Evolutionary conservation across 2,113 vertebrate species (phyloP), one percentile per base, ranked within the genome.

Genomic region (Anser brachyrhynchus): DNA sequence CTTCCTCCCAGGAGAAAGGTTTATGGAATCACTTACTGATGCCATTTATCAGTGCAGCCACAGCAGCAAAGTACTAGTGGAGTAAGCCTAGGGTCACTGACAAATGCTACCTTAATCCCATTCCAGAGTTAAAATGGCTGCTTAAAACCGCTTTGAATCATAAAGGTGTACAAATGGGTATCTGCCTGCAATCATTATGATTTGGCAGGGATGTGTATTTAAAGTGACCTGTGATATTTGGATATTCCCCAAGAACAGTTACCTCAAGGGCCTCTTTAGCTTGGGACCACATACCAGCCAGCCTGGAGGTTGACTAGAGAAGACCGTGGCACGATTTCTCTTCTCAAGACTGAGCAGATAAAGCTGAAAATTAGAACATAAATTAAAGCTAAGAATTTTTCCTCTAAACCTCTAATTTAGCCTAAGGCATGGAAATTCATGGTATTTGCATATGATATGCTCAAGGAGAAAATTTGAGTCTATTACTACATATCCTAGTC

Each of bases 371-470:
- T 7, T 17, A 57, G 19, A n/a, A 51, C 18, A 61, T 16, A 49
- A 66, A 69, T 74, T 59, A 87, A 92, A 80, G 54, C 11, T 46
- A 88, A 55, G 25, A 57, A 3, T 58, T 77, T 94, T 65, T 58
- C 33, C 55, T 79, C 55, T 82, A 86, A 91, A 77, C 18, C 10
- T 83, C 66, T 54, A 35, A 75, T 57, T 65, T 95, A 73, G 33
- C 46, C 87, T 61, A 67, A 80, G 71, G 52, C 57, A 84, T 76
- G 72, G 69, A 93, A 95, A 94, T 84, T 49, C 2, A 28, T 44
- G 9, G 25, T 58, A 90, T 90, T 95, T 96, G 94, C 84, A 90
- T 67, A 96, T 31, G 37, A 88, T 91, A 51, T 16, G 59, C 7
- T 84, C 33, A 51, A 71, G 33, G 8, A 55, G 62, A 44, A 69